These are phyloP conservation scores for Cydia strobilella DNA, from an alignment of 1,140 invertebrate genomes.

Conservation along the genomic window DNA sequence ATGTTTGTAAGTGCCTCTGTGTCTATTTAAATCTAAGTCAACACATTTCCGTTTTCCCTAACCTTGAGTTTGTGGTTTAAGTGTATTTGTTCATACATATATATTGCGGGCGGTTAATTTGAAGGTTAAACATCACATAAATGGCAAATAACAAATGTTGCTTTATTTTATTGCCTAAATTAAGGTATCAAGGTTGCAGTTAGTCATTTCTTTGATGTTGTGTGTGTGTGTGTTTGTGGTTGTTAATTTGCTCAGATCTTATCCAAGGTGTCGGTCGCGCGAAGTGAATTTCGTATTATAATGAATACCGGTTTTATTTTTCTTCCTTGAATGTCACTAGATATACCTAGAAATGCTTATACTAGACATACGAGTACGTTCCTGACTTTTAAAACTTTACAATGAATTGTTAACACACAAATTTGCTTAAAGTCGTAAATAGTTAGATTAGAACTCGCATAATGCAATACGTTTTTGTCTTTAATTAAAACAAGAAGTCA, in stretches of 20 bases:
- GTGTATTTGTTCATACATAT: no score
- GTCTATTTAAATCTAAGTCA: neutral
- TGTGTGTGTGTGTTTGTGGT: no score
- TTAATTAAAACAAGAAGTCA: no score
- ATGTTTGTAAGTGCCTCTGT: neutral
- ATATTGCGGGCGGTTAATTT: neutral
- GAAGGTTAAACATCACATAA: conserved; percentile 14
- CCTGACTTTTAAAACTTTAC: neutral
- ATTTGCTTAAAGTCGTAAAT: no score
- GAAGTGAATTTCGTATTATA: neutral
- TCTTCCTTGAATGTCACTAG: neutral
- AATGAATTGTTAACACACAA: no score
- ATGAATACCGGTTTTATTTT: neutral
- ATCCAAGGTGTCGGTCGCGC: conserved; percentile 8
- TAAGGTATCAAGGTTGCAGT: conserved; percentile 12
- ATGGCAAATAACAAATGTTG: conserved; percentile 3
- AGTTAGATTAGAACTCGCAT: no score
- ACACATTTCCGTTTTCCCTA: neutral
- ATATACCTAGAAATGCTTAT: no score
- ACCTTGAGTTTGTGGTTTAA: neutral
- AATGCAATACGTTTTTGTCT: no score
- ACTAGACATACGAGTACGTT: neutral
- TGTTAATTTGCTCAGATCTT: conserved; percentile 9
- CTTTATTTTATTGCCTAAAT: conserved; percentile 25
- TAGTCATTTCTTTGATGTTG: conserved; percentile 21